Percentiles rank a stretch among this genome's conserved stretches.
Conservation (phyloP, 2,113 vertebrate species). For the Silurus meridionalis region DNA sequence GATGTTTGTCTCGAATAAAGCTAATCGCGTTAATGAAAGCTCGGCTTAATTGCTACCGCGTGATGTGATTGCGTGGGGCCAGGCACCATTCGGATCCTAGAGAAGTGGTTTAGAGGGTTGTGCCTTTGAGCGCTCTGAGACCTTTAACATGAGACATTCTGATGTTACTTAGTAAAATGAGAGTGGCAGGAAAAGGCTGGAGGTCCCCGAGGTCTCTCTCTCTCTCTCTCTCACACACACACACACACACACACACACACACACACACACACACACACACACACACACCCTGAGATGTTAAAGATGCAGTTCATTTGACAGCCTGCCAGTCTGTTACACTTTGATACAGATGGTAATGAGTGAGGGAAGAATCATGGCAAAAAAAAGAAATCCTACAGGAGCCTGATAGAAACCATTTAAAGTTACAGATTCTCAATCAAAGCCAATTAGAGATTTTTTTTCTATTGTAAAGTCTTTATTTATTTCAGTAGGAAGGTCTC, state of each 20-base stretch:
- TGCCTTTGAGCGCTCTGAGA: slow-evolving; percentile 70
- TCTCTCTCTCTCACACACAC: slow-evolving; percentile 41
- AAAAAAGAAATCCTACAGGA: not conserved
- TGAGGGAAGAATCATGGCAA: not conserved
- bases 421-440: not conserved
- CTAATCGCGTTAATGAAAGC: slow-evolving; percentile 78
- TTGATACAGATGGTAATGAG: not conserved
- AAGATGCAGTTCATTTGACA: slow-evolving; percentile 25
- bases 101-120: slow-evolving; percentile 62
- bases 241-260: slow-evolving; percentile 64
- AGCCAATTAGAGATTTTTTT: not conserved
- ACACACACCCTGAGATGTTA: not conserved
- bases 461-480: not conserved
- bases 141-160: slow-evolving; percentile 74
- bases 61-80: not conserved
- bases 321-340: slow-evolving; percentile 16
- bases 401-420: not conserved
- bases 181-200: slow-evolving; percentile 71
- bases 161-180: slow-evolving; percentile 71
- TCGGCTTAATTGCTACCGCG: slow-evolving; percentile 60
- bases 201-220: slow-evolving; percentile 58
- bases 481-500: not conserved
- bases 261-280: slow-evolving; percentile 54
- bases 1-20: slow-evolving; percentile 55
- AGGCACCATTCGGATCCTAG: slow-evolving; percentile 63